A percentile compares a stretch with the other conserved stretches of the same genome.
phyloP scores from a whole-genome alignment of 92 coral and sea anemone genomes.

The Porites evermanni region DNA sequence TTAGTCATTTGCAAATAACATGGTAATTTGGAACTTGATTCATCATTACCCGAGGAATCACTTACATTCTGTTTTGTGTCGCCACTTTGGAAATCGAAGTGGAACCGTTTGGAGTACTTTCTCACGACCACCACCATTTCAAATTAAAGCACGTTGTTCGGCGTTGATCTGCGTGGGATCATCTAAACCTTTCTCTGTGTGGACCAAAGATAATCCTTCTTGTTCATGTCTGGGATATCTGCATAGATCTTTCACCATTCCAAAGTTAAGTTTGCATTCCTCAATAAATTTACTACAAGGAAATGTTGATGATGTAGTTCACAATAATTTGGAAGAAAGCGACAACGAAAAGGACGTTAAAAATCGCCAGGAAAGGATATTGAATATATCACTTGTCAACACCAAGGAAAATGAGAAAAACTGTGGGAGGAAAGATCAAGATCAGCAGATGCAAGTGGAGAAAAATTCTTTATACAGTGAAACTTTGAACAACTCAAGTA shows the following conservation, averaged over 20 bases:
- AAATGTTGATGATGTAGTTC: neutral
- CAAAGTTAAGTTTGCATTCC: slow-evolving; percentile 13
- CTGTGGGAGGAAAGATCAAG: neutral
- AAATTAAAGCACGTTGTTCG: neutral
- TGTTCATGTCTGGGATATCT: neutral
- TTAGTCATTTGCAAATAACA: neutral
- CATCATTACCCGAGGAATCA: slow-evolving; percentile 20
- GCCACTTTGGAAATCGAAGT: slow-evolving; percentile 12
- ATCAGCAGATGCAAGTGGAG: neutral
- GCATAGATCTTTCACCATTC: neutral
- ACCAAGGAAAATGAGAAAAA: neutral
- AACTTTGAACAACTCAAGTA: neutral
- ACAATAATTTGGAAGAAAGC: neutral
- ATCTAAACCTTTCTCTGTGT: slow-evolving; percentile 8
- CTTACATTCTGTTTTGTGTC: slow-evolving; percentile 4
- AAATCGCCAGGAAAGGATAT: neutral
- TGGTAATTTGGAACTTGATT: slow-evolving; percentile 1
- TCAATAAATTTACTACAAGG: slow-evolving; percentile 15
- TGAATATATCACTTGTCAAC: neutral
- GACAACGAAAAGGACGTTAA: neutral
- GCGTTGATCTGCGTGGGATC: neutral
- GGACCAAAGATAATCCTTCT: neutral
- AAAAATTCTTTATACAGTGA: neutral
- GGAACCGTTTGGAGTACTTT: neutral
- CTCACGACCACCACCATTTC: neutral